Percentiles rank a stretch among this genome's conserved stretches.
These are phyloP conservation scores for Campylorhamphus procurvoides DNA, from an alignment of 2,113 vertebrate genomes.

Conservation along the genomic window DNA sequence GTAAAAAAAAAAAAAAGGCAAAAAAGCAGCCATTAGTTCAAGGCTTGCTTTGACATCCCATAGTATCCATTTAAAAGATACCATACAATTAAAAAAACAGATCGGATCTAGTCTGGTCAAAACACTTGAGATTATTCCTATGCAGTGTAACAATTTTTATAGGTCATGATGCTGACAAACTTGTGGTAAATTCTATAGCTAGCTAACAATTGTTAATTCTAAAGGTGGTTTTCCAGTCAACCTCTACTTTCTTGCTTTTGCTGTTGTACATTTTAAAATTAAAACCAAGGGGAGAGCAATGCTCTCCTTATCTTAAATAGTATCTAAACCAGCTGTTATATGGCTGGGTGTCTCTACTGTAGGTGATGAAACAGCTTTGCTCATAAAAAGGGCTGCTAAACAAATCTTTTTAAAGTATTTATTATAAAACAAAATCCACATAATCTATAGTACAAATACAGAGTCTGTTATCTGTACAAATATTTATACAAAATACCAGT, in stretches of 20 bases:
- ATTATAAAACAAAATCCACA: slow-evolving; percentile 70
- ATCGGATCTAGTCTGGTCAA: not conserved
- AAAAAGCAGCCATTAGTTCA: not conserved
- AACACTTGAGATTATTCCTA: not conserved
- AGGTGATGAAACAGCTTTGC: not conserved
- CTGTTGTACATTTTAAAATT: not conserved
- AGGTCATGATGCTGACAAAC: not conserved
- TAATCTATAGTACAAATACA: slow-evolving; percentile 61
- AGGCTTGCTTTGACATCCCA: not conserved
- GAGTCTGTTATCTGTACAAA: slow-evolving; percentile 61
- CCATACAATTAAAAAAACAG: not conserved
- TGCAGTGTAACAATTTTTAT: not conserved
- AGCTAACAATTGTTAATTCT: not conserved
- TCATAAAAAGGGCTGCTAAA: slow-evolving; percentile 24
- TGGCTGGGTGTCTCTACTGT: not conserved
- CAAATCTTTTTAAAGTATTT: slow-evolving; percentile 49
- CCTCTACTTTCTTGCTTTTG: not conserved
- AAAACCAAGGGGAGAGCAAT: not conserved
- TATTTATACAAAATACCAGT: slow-evolving; percentile 60
- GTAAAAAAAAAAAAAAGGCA: not conserved
- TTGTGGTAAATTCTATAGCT: not conserved
- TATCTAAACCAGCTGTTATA: not conserved
- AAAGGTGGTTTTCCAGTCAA: not conserved
- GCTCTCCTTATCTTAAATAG: not conserved
- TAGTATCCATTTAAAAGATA: not conserved